A percentile compares a stretch with the other conserved stretches of the same genome.
Evolutionary conservation across 1,140 invertebrate genomes (phyloP).

Genomic region (Euwallacea similis): DNA sequence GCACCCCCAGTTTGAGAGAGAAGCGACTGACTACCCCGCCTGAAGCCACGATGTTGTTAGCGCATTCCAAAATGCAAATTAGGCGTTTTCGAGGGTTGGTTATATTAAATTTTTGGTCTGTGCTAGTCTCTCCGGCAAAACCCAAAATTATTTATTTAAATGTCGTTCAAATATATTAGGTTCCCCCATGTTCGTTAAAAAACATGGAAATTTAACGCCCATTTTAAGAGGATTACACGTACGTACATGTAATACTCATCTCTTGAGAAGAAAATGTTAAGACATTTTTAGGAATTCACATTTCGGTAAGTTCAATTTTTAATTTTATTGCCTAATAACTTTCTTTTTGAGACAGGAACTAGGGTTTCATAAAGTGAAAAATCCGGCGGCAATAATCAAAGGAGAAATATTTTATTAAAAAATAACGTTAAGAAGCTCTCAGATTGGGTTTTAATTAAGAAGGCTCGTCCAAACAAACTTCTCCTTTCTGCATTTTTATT

Average conservation of each 20-base stretch:
- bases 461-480: slow-evolving; percentile 1
- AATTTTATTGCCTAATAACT: no score
- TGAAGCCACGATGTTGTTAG: slow-evolving; percentile 43
- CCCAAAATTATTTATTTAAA: slow-evolving; percentile 42
- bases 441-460: slow-evolving; percentile 19
- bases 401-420: slow-evolving; percentile 2
- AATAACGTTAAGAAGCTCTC: neutral
- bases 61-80: slow-evolving; percentile 48
- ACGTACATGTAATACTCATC: neutral
- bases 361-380: no score
- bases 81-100: slow-evolving; percentile 45
- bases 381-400: neutral
- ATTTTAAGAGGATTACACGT: slow-evolving; percentile 22
- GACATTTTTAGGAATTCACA: no score
- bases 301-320: no score
- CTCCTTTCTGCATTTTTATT: slow-evolving; percentile 19
- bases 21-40: slow-evolving; percentile 37
- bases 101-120: slow-evolving; percentile 48
- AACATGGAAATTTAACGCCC: slow-evolving; percentile 32
- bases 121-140: slow-evolving; percentile 34
- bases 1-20: slow-evolving; percentile 33
- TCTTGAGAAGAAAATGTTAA: neutral
- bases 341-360: no score
- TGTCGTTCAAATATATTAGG: slow-evolving; percentile 39
- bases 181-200: slow-evolving; percentile 27